Percentiles rank a stretch among this genome's conserved stretches.
Evolutionary conservation across 2,888 invertebrate genomes (phyloP).

Genomic region (Eupeodes latifasciatus): DNA sequence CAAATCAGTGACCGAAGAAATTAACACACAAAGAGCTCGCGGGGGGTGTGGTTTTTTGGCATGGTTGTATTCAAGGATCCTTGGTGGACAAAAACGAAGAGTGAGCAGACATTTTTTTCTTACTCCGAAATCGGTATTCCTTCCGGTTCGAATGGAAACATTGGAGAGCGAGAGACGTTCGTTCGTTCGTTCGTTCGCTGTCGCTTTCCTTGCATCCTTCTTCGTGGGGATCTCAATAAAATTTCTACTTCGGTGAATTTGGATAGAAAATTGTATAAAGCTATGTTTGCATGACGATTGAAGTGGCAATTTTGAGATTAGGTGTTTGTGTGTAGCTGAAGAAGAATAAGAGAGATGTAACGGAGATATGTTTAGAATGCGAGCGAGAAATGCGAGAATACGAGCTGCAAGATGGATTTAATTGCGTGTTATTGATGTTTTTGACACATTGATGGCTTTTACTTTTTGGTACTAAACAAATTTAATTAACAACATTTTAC

Average conservation of each 20-base stretch:
- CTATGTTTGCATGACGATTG: constrained; percentile 2
- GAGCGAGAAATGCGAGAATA: no score
- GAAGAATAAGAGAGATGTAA: no score
- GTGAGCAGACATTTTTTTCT: not conserved
- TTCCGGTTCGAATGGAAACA: constrained; percentile 24
- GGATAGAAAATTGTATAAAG: constrained; percentile 16
- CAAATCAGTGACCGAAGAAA: constrained; percentile 74
- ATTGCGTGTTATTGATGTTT: no score
- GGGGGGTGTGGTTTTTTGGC: not conserved
- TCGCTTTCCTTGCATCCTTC: not conserved
- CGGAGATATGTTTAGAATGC: not conserved
- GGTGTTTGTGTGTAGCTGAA: not conserved
- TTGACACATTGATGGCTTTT: no score
- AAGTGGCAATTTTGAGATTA: constrained; percentile 36
- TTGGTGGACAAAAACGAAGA: not conserved
- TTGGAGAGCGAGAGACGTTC: not conserved
- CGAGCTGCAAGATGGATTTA: no score
- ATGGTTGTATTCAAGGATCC: constrained; percentile 10
- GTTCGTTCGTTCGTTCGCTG: not conserved
- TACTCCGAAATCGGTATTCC: constrained; percentile 37
- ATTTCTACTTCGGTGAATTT: constrained; percentile 18
- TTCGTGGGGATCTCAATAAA: not conserved
- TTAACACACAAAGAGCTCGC: constrained; percentile 47
- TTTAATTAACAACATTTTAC: no score
- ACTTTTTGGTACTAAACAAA: no score